Evolutionary conservation across 2,113 vertebrate species (phyloP).

Genomic region (Mesembrinibis cayennensis): DNA sequence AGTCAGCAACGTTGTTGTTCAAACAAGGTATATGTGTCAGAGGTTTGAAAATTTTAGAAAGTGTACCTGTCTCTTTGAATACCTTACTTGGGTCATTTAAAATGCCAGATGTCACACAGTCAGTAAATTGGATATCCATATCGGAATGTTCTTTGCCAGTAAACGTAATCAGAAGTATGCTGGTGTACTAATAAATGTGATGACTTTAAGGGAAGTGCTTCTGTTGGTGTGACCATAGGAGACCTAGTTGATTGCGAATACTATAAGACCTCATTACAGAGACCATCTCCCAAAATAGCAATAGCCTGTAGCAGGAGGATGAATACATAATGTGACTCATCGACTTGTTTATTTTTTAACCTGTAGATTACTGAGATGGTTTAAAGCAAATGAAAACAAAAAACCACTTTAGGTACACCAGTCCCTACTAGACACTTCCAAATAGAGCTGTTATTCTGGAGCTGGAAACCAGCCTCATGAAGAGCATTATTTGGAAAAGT

Average conservation of each 20-base stretch:
- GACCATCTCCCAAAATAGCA: conserved; percentile 18
- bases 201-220: background rate
- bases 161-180: background rate
- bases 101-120: background rate
- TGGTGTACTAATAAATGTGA: background rate
- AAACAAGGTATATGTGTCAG: background rate
- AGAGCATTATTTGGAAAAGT: background rate
- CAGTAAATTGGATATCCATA: background rate
- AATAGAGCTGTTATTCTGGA: background rate
- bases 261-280: background rate
- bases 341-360: background rate
- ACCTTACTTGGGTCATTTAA: background rate
- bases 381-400: background rate
- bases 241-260: background rate
- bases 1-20: background rate
- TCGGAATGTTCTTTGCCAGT: background rate
- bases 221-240: background rate
- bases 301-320: background rate
- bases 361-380: background rate
- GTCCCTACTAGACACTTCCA: background rate
- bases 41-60: background rate
- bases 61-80: background rate
- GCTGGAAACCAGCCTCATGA: background rate
- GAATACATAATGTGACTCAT: background rate
- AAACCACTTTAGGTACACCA: background rate